Conservation (phyloP, 2,797 vertebrate species). For the Psittacula echo region DNA sequence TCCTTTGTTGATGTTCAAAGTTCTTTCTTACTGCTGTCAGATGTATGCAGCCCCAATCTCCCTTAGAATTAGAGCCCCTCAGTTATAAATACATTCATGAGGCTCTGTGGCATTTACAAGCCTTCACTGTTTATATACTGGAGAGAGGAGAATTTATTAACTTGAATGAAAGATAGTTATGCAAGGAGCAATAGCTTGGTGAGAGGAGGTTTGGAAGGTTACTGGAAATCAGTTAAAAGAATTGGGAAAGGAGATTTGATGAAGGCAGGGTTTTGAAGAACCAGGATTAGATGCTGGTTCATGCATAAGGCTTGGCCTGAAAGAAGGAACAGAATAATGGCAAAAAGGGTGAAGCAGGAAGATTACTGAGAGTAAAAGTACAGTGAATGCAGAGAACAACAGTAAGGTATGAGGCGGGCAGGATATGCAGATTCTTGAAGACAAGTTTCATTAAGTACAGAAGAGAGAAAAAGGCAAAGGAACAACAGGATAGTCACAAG, state of each 20-base stretch:
- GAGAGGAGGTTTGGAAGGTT: constrained; percentile 19
- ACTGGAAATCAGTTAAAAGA: background rate
- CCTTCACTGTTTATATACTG: background rate
- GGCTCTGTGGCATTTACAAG: background rate
- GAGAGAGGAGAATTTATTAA: background rate
- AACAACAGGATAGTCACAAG: background rate
- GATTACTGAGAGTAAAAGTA: background rate
- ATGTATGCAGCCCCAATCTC: background rate
- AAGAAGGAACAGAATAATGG: background rate
- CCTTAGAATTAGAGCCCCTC: background rate
- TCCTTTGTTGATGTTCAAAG: background rate
- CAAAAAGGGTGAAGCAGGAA: background rate
- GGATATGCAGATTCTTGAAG: background rate
- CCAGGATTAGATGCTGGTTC: background rate
- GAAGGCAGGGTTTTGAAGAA: background rate
- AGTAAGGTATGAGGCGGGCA: background rate
- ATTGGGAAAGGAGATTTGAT: background rate
- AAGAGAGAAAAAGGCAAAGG: background rate
- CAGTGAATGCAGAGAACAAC: background rate
- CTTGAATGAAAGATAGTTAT: background rate
- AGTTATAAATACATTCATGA: background rate
- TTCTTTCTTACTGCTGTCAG: background rate
- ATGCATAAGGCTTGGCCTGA: background rate
- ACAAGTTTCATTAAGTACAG: background rate
- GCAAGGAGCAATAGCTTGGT: background rate